Evolutionary conservation across 1,140 invertebrate genomes (phyloP).

Genomic region (Drosophila suzukii): DNA sequence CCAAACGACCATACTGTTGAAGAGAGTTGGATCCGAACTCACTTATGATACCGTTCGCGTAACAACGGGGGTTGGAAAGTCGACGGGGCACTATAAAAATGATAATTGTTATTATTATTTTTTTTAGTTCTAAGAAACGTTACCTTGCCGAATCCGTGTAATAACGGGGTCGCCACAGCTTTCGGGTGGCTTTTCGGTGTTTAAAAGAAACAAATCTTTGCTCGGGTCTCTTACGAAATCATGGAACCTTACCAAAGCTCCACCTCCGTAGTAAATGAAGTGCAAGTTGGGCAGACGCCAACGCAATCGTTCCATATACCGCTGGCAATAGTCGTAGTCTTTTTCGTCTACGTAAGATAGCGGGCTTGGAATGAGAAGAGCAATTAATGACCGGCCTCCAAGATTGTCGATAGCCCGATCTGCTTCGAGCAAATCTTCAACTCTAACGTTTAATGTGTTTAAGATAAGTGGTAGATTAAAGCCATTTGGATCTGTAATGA

Average conservation of each 20-base stretch:
- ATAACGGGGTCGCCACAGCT: slow-evolving; percentile 60
- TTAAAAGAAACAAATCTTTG: slow-evolving; percentile 82
- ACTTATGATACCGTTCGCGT: slow-evolving; percentile 78
- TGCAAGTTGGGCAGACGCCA: slow-evolving; percentile 85
- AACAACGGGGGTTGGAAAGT: slow-evolving; percentile 88
- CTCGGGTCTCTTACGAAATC: slow-evolving; percentile 83
- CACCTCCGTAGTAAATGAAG: slow-evolving; percentile 85
- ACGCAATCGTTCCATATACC: slow-evolving; percentile 84
- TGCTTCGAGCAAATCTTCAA: slow-evolving; percentile 82
- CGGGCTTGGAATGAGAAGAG: slow-evolving; percentile 85
- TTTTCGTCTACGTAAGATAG: slow-evolving; percentile 76
- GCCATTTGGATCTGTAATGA: slow-evolving; percentile 70
- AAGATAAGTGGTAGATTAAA: slow-evolving; percentile 86
- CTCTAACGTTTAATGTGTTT: slow-evolving; percentile 72
- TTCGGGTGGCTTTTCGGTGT: slow-evolving; percentile 50
- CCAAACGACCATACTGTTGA: slow-evolving; percentile 86
- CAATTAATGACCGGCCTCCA: slow-evolving; percentile 86
- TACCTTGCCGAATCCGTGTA: slow-evolving; percentile 74
- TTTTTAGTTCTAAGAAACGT: neutral
- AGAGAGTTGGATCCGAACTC: slow-evolving; percentile 75
- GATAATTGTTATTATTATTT: neutral
- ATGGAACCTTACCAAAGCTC: slow-evolving; percentile 85
- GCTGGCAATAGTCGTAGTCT: slow-evolving; percentile 85
- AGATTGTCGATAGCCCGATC: slow-evolving; percentile 79
- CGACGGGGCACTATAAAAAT: slow-evolving; percentile 86